Conservation (phyloP, 2,113 vertebrate species). For the Catharus fuscescens region DNA sequence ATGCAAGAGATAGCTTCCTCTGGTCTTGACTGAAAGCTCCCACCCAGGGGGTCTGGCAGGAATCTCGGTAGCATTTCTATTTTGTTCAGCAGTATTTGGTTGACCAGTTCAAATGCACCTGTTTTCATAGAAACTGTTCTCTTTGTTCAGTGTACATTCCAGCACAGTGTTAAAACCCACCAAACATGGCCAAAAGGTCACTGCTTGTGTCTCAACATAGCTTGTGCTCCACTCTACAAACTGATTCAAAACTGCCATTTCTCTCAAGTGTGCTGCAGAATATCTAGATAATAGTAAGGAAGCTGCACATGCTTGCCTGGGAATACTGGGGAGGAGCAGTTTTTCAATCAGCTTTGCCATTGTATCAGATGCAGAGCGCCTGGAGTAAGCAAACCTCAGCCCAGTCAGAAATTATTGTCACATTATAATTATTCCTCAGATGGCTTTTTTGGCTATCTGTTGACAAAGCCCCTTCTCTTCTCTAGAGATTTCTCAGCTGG, state of each 20-base stretch:
- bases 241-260: not conserved
- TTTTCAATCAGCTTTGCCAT: not conserved
- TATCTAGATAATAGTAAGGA: not conserved
- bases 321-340: not conserved
- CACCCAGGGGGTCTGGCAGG: constrained; percentile 54
- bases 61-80: constrained; percentile 67
- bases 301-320: not conserved
- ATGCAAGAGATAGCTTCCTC: constrained; percentile 65
- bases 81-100: constrained; percentile 74
- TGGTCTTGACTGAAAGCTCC: constrained; percentile 63
- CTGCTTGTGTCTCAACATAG: not conserved
- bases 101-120: constrained; percentile 82
- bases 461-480: not conserved
- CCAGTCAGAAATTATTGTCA: not conserved
- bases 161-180: constrained; percentile 15
- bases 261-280: not conserved
- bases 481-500: not conserved
- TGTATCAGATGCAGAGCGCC: not conserved
- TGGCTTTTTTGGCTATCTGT: not conserved
- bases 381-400: not conserved
- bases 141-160: constrained; percentile 63
- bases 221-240: not conserved
- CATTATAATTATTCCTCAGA: not conserved
- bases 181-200: constrained; percentile 87
- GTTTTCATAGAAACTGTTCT: constrained; percentile 71